Evolutionary conservation across 2,888 invertebrate genomes (phyloP), one percentile per base, ranked within the genome.

Genomic region (Melieria omissa): DNA sequence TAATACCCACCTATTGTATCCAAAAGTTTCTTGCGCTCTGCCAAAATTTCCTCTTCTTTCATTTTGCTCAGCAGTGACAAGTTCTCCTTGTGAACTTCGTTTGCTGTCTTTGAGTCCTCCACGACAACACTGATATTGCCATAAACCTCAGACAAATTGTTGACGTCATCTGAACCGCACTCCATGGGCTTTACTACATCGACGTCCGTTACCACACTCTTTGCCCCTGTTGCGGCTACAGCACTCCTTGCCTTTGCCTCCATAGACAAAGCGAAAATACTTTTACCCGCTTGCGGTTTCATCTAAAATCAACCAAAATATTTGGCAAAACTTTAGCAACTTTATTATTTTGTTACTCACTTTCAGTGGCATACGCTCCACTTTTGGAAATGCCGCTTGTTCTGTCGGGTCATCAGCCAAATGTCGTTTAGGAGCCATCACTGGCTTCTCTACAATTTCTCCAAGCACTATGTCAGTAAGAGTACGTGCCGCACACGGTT

Each of bases 21-120:
- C 9, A 95, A 80, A 41, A 97, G 86, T 79, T 92, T 91, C 75
- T 91, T 87, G 75, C 91, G 90, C 84, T 96, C 95, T 67, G 89
- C 89, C 14, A 93, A 79, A 78, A 97, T 95, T 79, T 96, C 94
- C 67, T 91, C 88, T 76, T 90, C 88, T 2, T 90, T 89, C 93
- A 97, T 93, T 81, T 89, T 86, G 55, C 88, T 88, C 10, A 97
- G 82, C 71, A 90, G 86, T 77, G 89, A 87, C 0, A 93, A 61
- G 86, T 96, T 97, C 86, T 94, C 93, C 75, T 88, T 85, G 80
- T 97, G 95, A 72, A 96, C 93, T 78, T 89, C 87, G 57, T 82
- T 81, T 0, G 89, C 89, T 67, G 90, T 89, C 62, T 86, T 77
- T 1, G 88, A 87, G 45, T 89, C 87, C 52, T 90, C 75, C 10